Evolutionary conservation across 2,113 vertebrate genomes (phyloP), one percentile per base, ranked within the genome.

Genomic region (Clupea harengus): DNA sequence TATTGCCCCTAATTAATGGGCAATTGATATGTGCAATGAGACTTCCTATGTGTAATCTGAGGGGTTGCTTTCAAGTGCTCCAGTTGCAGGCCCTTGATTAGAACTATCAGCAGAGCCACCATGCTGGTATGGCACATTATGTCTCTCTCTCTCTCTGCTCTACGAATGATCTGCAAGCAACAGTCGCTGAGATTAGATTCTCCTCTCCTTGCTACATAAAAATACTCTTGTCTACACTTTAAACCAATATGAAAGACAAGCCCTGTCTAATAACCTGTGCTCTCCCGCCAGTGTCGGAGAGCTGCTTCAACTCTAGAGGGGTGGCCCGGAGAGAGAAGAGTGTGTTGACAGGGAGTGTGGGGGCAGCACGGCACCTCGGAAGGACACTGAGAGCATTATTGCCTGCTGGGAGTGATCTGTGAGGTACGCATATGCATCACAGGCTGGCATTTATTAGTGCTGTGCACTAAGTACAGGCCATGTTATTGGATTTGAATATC

Each of bases 401-500:
- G 95, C 96, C 95, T 94, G 88, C 93, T 94, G 94, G 94, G 94
- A 96, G 96, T 93, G 86, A 95, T 94, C 94, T 88, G 94, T 95
- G 97, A 96, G 95, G 95, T 95, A 95, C 94, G 96, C 96, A 96
- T 97, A 98, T 98, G 98, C 97, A 98, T 97, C 97, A 96, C 95
- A 95, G 95, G 93, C 92, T 97, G 97, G 96, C 98, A 97, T 98
- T 99, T 99, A 99, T 99, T 98, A 98, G 97, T 97, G 95, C 92
- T 94, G 95, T 96, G 96, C 97, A 97, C 96, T 96, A 95, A 98
- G 97, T 97, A 97, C 96, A 96, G 97, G 97, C 95, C 97, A 96
- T 98, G 97, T 99, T 99, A 99, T 99, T 99, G 97, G 97, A 99
- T 99, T 98, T 99, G 97, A 99, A 98, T 98, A 99, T 97, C 97